Evolutionary conservation across 2,113 vertebrate genomes (phyloP).

Genomic region (Benitochromis conjunctus): DNA sequence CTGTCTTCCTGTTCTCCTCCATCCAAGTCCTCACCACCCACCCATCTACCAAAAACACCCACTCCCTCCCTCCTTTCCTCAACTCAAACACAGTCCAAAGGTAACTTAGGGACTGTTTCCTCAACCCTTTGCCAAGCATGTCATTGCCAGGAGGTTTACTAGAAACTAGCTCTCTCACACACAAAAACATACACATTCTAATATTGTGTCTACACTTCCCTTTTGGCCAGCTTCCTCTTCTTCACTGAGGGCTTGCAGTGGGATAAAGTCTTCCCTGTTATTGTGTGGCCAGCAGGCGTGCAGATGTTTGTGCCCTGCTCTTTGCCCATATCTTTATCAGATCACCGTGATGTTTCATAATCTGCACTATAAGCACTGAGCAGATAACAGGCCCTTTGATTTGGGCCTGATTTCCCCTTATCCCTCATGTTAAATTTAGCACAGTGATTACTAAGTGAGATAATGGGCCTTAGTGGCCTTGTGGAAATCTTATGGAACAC

Average conservation of each 20-base stretch:
- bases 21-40: slow-evolving; percentile 40
- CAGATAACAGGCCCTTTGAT: slow-evolving; percentile 67
- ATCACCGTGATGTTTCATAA: slow-evolving; percentile 55
- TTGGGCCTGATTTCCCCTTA: slow-evolving; percentile 48
- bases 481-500: slow-evolving; percentile 56
- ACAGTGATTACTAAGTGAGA: slow-evolving; percentile 58
- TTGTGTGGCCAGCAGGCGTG: slow-evolving; percentile 57
- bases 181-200: neutral
- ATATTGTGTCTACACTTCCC: slow-evolving; percentile 23
- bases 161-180: slow-evolving; percentile 4
- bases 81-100: slow-evolving; percentile 59
- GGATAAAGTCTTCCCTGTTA: slow-evolving; percentile 48
- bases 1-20: slow-evolving; percentile 69
- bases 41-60: slow-evolving; percentile 6
- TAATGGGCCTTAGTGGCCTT: slow-evolving; percentile 38
- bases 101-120: slow-evolving; percentile 53
- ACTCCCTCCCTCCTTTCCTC: slow-evolving; percentile 2
- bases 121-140: slow-evolving; percentile 39
- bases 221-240: slow-evolving; percentile 43
- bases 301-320: slow-evolving; percentile 58
- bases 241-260: slow-evolving; percentile 42
- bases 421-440: slow-evolving; percentile 68
- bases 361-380: slow-evolving; percentile 45
- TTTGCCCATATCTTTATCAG: slow-evolving; percentile 68
- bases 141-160: slow-evolving; percentile 44